Percentiles rank a stretch among this genome's conserved stretches.
phyloP scores from a whole-genome alignment of 23 tunicate genomes.

The Styela plicata region DNA sequence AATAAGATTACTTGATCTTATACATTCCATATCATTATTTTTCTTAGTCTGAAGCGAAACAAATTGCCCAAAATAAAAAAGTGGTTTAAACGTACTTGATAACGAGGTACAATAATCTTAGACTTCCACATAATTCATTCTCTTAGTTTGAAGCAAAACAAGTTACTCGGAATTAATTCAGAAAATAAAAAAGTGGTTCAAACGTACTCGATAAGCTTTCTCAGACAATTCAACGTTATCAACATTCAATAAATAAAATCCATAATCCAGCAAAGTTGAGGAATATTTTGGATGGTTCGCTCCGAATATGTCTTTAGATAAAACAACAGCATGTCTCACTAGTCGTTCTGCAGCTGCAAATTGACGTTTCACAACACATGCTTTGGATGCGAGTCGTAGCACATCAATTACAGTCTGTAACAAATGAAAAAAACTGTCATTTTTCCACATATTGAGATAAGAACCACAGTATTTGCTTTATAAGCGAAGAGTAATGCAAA shows the following conservation, averaged over 20 bases:
- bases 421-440: neutral
- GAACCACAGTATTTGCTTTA: no score
- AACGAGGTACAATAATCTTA: no score
- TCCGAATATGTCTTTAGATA: constrained; percentile 17
- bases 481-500: no score
- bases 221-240: constrained; percentile 10
- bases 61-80: no score
- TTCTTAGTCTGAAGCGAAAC: no score
- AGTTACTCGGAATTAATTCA: no score
- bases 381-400: constrained; percentile 24
- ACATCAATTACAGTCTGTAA: constrained; percentile 27
- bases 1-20: no score
- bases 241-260: constrained; percentile 25
- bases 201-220: constrained; percentile 22
- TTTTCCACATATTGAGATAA: no score
- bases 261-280: constrained; percentile 22
- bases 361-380: constrained; percentile 29
- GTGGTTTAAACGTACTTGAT: no score
- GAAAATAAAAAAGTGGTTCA: no score
- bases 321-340: constrained; percentile 6
- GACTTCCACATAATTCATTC: no score
- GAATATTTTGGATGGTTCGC: constrained; percentile 24
- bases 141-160: neutral
- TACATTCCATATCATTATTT: no score
- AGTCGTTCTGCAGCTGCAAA: constrained; percentile 25